A percentile compares a stretch with the other conserved stretches of the same genome.
These are phyloP conservation scores for Eretmocerus hayati DNA, from an alignment of 2,888 invertebrate species.

Conservation along the genomic window DNA sequence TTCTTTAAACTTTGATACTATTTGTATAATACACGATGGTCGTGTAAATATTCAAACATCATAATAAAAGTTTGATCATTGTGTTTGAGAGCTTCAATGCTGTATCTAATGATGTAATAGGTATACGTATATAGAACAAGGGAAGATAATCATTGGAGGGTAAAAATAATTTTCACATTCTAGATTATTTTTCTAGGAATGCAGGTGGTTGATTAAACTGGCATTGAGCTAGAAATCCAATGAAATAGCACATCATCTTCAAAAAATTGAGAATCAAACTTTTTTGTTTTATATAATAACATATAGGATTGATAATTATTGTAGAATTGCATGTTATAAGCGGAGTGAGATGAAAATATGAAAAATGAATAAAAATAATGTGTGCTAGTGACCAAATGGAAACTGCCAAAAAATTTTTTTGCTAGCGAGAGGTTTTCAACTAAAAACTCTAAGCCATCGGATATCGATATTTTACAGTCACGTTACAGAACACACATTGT, in stretches of 20 bases:
- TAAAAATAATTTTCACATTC: conserved; percentile 14
- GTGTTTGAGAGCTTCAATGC: conserved; percentile 3
- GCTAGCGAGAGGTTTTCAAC: conserved; percentile 13
- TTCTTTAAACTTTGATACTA: conserved; percentile 24
- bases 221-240: conserved; percentile 1
- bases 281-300: conserved; percentile 9
- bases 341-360: not conserved
- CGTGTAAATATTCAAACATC: conserved; percentile 16
- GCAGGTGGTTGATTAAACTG: too few relatives aligned
- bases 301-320: conserved; percentile 4
- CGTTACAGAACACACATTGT: too few relatives aligned
- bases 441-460: conserved; percentile 12
- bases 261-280: conserved; percentile 18
- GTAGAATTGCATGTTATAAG: conserved; percentile 14
- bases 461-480: conserved; percentile 23
- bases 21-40: conserved; percentile 20
- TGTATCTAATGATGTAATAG: too few relatives aligned
- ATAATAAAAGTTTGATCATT: conserved; percentile 12
- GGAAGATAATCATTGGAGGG: conserved; percentile 12
- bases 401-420: conserved; percentile 9
- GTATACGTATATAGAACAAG: conserved; percentile 14
- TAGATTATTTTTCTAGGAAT: conserved; percentile 21
- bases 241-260: conserved; percentile 1
- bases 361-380: conserved; percentile 2
- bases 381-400: conserved; percentile 12